Evolutionary conservation across 1,140 invertebrate species (phyloP).

Genomic region (Elymnias hypermnestra): DNA sequence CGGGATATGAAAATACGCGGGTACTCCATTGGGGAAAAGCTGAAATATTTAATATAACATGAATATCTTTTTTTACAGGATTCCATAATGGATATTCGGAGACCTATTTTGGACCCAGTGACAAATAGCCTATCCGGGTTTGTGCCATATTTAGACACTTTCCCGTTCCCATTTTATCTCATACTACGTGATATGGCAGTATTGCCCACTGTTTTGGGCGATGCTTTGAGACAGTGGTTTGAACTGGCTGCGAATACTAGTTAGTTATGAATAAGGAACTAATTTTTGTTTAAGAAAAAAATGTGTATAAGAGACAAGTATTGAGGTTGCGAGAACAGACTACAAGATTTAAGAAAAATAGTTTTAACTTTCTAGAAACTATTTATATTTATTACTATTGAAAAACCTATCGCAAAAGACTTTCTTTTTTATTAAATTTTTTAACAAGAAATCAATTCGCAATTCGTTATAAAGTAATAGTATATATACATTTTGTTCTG

Average conservation of each 20-base stretch:
- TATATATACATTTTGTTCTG: too few species aligned
- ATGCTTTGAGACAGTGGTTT: slow-evolving; percentile 98
- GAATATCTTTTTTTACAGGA: slow-evolving; percentile 80
- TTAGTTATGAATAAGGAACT: slow-evolving; percentile 24
- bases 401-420: too few species aligned
- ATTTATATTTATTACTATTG: too few species aligned
- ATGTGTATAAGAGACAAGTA: background rate
- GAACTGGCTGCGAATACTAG: slow-evolving; percentile 89
- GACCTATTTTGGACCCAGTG: slow-evolving; percentile 82
- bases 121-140: slow-evolving; percentile 76
- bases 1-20: too few species aligned
- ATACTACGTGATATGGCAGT: slow-evolving; percentile 92
- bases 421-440: too few species aligned
- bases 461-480: too few species aligned
- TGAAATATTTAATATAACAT: too few species aligned
- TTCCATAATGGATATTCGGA: slow-evolving; percentile 94
- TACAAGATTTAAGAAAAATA: background rate
- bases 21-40: too few species aligned
- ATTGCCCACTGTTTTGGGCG: slow-evolving; percentile 92
- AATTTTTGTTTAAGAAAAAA: background rate
- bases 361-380: too few species aligned
- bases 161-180: slow-evolving; percentile 99
- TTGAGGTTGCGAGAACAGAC: background rate
- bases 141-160: slow-evolving; percentile 90
- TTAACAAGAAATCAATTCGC: too few species aligned